Base-by-base conservation (phyloP, 2,797 vertebrate genomes). In the Philypnodon macrostomus region DNA sequence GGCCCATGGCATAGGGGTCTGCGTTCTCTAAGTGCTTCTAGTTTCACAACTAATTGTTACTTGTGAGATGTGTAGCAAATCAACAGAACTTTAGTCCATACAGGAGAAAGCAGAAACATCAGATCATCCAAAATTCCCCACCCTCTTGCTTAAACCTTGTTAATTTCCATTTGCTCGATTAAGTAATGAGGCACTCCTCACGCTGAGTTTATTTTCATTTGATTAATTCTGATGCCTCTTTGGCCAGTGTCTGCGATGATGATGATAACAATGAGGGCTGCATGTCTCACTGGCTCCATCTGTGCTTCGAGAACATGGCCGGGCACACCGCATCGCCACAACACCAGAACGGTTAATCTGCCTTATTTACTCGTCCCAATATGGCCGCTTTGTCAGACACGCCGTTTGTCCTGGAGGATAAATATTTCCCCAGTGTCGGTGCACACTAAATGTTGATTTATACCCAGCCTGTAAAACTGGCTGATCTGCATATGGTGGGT, bases 341-440 rank as follows among this genome's bases (percentile, higher is more conserved):
- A 64, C 63, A 77, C 66, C 77, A 80, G 79, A 84, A 82, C 78
- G 61, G 69, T 84, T 87, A 83, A 85, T 87, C 83, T 82, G 83
- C 81, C 85, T 87, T 87, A 87, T 87, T 87, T 85, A 81, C 83
- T 81, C 79, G 55, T 74, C 82, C 82, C 82, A 87, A 79, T 82
- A 87, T 87, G 85, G 81, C 77, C 72, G 73, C 83, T 79, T 81
- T 82, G 77, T 77, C 81, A 70, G 78, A 80, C 78, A 80, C 74
- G 60, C 77, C 57, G 75, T 84, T 81, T 79, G 79, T 85, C 80
- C 80, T 81, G 63, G 75, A 79, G 80, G 80, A 86, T 85, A 88
- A 87, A 89, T 84, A 88, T 88, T 85, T 79, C 73, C 79, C 73
- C 59, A 63, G 61, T 47, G 62, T 68, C 67, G 61, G 59, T 68